These are phyloP conservation scores for Drosophila pachea DNA, from an alignment of 1,140 invertebrate genomes.

Conservation along the genomic window DNA sequence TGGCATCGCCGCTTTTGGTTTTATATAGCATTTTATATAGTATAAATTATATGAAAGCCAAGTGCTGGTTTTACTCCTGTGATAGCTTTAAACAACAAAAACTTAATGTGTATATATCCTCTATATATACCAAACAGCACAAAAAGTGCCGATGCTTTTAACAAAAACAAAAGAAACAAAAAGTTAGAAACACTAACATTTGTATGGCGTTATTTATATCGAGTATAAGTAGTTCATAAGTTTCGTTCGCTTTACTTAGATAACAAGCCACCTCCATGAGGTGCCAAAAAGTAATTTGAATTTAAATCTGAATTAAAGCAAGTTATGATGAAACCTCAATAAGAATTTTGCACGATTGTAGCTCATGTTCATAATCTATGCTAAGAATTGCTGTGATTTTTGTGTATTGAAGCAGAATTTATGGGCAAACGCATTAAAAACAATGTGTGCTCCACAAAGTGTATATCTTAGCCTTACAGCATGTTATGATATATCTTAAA, in stretches of 20 bases:
- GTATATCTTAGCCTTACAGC: constrained; percentile 48
- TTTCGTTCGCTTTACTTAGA: constrained; percentile 40
- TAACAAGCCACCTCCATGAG: constrained; percentile 51
- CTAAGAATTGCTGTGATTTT: constrained; percentile 63
- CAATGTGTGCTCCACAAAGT: constrained; percentile 27
- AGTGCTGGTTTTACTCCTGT: constrained; percentile 56
- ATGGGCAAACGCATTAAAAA: constrained; percentile 28
- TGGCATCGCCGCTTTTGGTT: constrained; percentile 44
- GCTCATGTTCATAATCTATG: constrained; percentile 38
- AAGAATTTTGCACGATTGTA: constrained; percentile 55
- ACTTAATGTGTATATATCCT: constrained; percentile 32
- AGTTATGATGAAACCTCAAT: constrained; percentile 37
- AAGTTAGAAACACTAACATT: constrained; percentile 30
- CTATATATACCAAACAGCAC: constrained; percentile 36
- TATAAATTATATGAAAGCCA: constrained; percentile 51
- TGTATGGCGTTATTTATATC: constrained; percentile 52
- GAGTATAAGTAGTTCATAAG: constrained; percentile 52
- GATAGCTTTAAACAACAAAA: constrained; percentile 55
- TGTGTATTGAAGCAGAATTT: constrained; percentile 58
- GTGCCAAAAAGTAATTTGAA: constrained; percentile 43
- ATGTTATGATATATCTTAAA: constrained; percentile 23
- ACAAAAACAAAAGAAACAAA: constrained; percentile 6
- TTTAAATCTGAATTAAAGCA: constrained; percentile 57
- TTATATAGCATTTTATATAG: constrained; percentile 54
- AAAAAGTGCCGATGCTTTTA: constrained; percentile 21